Percentiles rank a stretch among this genome's conserved stretches.
These are phyloP conservation scores for Dryobotodes eremita DNA, from an alignment of 2,888 invertebrate genomes.

Conservation along the genomic window DNA sequence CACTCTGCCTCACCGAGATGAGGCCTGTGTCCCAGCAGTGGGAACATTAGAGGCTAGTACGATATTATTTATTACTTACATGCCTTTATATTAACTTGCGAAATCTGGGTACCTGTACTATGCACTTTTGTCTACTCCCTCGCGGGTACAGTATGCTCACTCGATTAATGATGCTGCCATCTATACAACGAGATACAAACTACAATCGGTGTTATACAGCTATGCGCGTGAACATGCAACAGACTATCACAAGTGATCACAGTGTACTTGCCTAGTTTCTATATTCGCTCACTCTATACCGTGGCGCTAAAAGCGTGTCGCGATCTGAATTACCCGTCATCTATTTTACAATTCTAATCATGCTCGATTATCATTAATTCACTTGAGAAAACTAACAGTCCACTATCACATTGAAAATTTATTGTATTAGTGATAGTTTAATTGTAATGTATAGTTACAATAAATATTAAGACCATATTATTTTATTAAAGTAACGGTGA, in stretches of 20 bases:
- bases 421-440: background rate
- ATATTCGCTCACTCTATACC: background rate
- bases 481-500: background rate
- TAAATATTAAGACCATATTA: background rate
- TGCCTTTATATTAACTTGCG: background rate
- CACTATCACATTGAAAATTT: background rate
- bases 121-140: background rate
- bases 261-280: constrained; percentile 28
- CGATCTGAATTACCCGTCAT: background rate
- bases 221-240: background rate
- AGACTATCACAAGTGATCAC: background rate
- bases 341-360: background rate
- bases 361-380: background rate
- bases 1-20: too few relatives aligned
- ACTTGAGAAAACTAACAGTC: background rate
- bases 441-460: too few relatives aligned
- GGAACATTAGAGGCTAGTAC: too few relatives aligned
- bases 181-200: constrained; percentile 30
- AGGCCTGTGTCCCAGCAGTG: too few relatives aligned
- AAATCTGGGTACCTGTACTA: too few relatives aligned
- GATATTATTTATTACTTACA: too few relatives aligned
- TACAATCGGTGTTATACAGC: background rate
- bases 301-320: constrained; percentile 28
- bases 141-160: background rate
- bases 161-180: constrained; percentile 47